A percentile compares a stretch with the other conserved stretches of the same genome.
Evolutionary conservation across 2,113 vertebrate genomes (phyloP).

Genomic region (Lontra canadensis): DNA sequence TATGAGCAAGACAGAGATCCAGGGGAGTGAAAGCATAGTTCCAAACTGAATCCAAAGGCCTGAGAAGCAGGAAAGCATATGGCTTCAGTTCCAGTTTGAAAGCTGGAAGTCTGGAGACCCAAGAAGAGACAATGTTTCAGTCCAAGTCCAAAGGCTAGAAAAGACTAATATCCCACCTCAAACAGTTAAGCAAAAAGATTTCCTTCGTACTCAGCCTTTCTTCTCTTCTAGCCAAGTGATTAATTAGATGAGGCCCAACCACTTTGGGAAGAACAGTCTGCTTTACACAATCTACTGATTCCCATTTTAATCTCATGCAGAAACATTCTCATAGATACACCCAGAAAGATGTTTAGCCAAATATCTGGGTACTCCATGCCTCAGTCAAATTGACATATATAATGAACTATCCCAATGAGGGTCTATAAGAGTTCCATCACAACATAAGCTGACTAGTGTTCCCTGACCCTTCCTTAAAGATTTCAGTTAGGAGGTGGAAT

Average conservation of each 20-base stretch:
- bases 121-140: neutral
- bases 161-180: neutral
- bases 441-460: too few relatives aligned
- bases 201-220: neutral
- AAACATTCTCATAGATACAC: neutral
- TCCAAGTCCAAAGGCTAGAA: neutral
- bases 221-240: neutral
- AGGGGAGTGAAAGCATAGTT: neutral
- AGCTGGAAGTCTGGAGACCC: neutral
- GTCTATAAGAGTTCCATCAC: neutral
- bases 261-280: neutral
- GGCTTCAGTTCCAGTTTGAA: neutral
- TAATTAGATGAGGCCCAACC: neutral
- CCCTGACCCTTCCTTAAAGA: neutral
- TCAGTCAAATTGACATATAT: neutral
- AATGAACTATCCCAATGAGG: neutral
- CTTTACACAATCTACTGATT: neutral
- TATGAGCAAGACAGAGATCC: neutral
- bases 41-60: neutral
- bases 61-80: neutral
- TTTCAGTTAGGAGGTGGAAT: neutral
- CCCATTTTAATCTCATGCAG: neutral
- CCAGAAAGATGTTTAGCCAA: neutral
- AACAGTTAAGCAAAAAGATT: neutral
- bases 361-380: neutral